Evolutionary conservation across 2,888 invertebrate species (phyloP).

Genomic region (Phalangium opilio): DNA sequence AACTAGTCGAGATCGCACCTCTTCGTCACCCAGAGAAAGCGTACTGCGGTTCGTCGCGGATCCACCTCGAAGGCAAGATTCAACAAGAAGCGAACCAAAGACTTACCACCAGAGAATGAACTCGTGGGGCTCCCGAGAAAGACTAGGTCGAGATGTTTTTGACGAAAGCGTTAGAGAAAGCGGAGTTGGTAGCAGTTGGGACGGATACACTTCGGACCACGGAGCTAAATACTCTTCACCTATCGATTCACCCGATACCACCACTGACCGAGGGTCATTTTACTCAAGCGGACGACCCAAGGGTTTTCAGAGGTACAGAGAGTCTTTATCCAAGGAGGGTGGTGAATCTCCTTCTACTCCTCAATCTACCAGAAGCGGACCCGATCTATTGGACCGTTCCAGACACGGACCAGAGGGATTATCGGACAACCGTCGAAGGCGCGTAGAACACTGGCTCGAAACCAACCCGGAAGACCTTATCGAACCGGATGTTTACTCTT

Average conservation of each 20-base stretch:
- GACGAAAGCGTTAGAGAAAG: constrained; percentile 14
- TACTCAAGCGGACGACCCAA: background rate
- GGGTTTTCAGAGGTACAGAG: background rate
- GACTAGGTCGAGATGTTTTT: constrained; percentile 1
- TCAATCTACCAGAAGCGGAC: constrained; percentile 3
- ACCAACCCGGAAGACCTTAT: too few relatives aligned
- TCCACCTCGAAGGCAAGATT: constrained; percentile 7
- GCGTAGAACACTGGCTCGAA: constrained; percentile 20
- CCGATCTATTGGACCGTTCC: background rate
- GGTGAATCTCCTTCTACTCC: constrained; percentile 6
- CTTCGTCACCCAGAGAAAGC: constrained; percentile 12
- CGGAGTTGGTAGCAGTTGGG: constrained; percentile 14
- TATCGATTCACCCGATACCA: too few relatives aligned
- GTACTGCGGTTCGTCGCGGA: constrained; percentile 16
- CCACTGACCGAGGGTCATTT: too few relatives aligned
- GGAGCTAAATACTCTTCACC: constrained; percentile 1
- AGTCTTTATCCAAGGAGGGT: too few relatives aligned
- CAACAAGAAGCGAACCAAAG: constrained; percentile 5
- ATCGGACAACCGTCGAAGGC: constrained; percentile 12
- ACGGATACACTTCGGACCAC: constrained; percentile 15
- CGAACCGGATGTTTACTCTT: too few relatives aligned
- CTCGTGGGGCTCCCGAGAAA: constrained; percentile 8
- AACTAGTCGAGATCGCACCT: constrained; percentile 14
- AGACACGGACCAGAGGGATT: constrained; percentile 9
- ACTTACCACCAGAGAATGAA: constrained; percentile 7